A percentile compares a stretch with the other conserved stretches of the same genome.
These are phyloP conservation scores for Lichenostomus cassidix DNA, from an alignment of 2,113 vertebrate species.

Conservation along the genomic window DNA sequence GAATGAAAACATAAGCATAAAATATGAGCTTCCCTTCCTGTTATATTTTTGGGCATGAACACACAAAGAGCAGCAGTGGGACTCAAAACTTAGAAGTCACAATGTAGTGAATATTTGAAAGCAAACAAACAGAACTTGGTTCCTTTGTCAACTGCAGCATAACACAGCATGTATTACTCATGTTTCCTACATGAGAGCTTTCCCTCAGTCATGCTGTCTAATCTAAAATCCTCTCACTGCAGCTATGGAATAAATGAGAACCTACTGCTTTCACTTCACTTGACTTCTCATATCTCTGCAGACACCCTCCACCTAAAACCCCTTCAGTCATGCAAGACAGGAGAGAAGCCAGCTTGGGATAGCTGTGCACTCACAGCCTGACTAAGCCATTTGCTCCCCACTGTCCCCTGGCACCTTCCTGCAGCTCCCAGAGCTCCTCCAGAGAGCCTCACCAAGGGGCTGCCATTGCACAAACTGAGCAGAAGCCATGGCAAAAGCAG, in stretches of 20 bases:
- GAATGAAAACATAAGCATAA: neutral
- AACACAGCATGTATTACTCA: neutral
- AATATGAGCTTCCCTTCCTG: neutral
- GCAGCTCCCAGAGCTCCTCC: neutral
- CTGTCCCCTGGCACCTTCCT: no score
- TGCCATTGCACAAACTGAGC: neutral
- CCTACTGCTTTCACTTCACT: neutral
- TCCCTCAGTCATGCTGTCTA: accelerated
- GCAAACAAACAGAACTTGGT: neutral
- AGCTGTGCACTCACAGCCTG: neutral
- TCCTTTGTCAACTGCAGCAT: neutral
- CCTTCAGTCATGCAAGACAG: neutral
- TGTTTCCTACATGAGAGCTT: neutral
- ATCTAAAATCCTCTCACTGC: neutral
- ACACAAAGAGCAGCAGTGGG: neutral
- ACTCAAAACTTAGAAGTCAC: neutral
- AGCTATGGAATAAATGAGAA: neutral
- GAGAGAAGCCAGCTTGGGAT: accelerated
- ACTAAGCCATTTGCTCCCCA: neutral
- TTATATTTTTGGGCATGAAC: neutral
- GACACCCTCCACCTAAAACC: neutral
- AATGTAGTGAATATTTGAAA: neutral
- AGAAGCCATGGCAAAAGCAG: neutral
- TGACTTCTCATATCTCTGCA: neutral
- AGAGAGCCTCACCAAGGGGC: neutral